Evolutionary conservation across 2,113 vertebrate genomes (phyloP).

Genomic region (Sinocyclocheilus maitianheensis): DNA sequence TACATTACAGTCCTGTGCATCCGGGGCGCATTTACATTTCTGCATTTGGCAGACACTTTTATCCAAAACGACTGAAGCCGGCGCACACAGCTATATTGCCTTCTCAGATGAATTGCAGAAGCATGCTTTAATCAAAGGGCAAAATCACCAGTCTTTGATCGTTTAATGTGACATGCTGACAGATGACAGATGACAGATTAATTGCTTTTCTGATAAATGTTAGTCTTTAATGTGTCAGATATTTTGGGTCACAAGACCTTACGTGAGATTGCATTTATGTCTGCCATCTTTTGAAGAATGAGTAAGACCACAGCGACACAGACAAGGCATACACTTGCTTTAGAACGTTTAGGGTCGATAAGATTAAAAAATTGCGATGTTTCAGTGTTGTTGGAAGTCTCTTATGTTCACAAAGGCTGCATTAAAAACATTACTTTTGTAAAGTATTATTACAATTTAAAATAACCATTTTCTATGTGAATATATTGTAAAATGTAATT

Average conservation of each 20-base stretch:
- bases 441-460: too few species aligned
- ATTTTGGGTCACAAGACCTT: not conserved
- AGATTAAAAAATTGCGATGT: not conserved
- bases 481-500: too few species aligned
- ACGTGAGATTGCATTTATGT: not conserved
- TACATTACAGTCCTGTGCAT: conserved; percentile 22
- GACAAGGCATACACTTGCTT: not conserved
- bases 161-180: not conserved
- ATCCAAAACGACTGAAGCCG: not conserved
- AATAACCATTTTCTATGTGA: too few species aligned
- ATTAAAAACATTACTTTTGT: not conserved
- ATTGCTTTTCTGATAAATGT: not conserved
- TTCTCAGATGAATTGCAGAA: not conserved
- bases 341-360: not conserved
- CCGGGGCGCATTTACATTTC: not conserved
- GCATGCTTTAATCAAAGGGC: not conserved
- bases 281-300: not conserved
- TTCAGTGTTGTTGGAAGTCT: not conserved
- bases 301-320: not conserved
- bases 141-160: not conserved
- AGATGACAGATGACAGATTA: not conserved
- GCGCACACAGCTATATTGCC: too few species aligned
- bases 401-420: not conserved
- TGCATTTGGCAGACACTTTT: not conserved
- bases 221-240: not conserved